phyloP scores from a whole-genome alignment of 2,797 vertebrate species.

The Cuculus canorus region DNA sequence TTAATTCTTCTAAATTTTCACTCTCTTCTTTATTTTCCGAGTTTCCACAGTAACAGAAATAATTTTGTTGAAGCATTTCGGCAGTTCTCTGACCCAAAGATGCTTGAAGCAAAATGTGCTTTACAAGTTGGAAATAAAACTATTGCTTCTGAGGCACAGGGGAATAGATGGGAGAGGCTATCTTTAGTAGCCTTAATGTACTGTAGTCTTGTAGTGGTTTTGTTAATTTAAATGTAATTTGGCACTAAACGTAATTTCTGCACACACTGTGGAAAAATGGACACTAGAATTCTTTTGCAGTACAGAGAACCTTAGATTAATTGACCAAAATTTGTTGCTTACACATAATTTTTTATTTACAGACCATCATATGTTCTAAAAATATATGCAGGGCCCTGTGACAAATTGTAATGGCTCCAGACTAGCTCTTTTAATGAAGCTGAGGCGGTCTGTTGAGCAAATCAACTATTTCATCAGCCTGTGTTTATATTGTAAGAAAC shows the following conservation, averaged over 20 bases:
- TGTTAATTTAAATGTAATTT: conserved; percentile 29
- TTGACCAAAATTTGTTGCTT: conserved; percentile 18
- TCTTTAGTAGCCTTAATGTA: conserved; percentile 17
- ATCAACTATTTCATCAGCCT: conserved; percentile 35
- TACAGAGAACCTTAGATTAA: conserved; percentile 24
- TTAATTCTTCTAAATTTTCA: background rate
- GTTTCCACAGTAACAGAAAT: background rate
- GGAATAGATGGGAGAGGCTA: conserved; percentile 28
- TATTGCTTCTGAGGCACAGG: background rate
- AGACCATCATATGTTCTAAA: conserved; percentile 45
- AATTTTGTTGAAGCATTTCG: background rate
- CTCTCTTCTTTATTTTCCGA: background rate
- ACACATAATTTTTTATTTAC: conserved; percentile 20
- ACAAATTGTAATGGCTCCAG: conserved; percentile 37
- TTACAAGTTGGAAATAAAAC: conserved; percentile 23
- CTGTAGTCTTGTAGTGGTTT: conserved; percentile 34
- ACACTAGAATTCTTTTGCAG: background rate
- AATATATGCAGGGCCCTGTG: background rate
- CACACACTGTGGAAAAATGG: conserved; percentile 14
- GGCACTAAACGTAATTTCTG: background rate
- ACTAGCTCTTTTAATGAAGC: conserved; percentile 19
- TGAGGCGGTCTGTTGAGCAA: background rate
- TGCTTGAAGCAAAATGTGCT: background rate
- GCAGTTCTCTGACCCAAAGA: background rate
- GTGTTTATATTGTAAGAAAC: conserved; percentile 31